Base-by-base conservation (phyloP, 2,888 invertebrate genomes). In the Sarcophaga caerulescens region DNA sequence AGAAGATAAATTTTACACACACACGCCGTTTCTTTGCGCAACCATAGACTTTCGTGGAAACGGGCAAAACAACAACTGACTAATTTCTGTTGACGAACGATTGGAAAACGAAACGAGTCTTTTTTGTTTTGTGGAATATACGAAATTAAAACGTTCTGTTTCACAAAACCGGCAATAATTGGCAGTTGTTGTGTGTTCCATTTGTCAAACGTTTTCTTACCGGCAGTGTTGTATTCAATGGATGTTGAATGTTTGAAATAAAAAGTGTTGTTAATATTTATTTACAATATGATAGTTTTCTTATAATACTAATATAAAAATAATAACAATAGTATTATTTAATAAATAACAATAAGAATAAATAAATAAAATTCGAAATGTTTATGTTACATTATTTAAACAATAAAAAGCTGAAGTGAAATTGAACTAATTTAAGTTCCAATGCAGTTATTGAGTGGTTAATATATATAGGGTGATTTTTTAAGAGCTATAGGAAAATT, bases 41-140 rank as follows among this genome's bases (percentile, higher is more conserved):
- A 57, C 62, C 52, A 44, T 6, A 23, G 60, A 65, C 78, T 66
- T 74, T 71, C 65, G 19, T 62, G 45, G 80, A 81, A 85, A 75
- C 81, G 78, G 69, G 69, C 81, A 75, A 85, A 85, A 85, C 85
- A 85, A 85, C 85, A 85, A 85, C 85, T 85, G 85, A 68, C 44
- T 65, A 63, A 75, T 60, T 60, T 59, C 57, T 14, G 12, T 1
- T 14, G 0, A 17, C 57, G 47, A 66, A 71, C 19, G 25, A 59
- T 11, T 21, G 11, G 5, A 8, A 44, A 47, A 8, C 2, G 81
- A 70, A 68, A 76, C 68, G 17, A 2, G 35, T 5, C 5, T 23
- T 35, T 35, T 35, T 35, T 35, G 35, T 19, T 44, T 19, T 68
- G 23, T 47, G 52, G 57, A 69, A 19, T n/a, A 52, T 12, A 17